Evolutionary conservation across 2,113 vertebrate species (phyloP).

Genomic region (Bambusicola thoracicus): DNA sequence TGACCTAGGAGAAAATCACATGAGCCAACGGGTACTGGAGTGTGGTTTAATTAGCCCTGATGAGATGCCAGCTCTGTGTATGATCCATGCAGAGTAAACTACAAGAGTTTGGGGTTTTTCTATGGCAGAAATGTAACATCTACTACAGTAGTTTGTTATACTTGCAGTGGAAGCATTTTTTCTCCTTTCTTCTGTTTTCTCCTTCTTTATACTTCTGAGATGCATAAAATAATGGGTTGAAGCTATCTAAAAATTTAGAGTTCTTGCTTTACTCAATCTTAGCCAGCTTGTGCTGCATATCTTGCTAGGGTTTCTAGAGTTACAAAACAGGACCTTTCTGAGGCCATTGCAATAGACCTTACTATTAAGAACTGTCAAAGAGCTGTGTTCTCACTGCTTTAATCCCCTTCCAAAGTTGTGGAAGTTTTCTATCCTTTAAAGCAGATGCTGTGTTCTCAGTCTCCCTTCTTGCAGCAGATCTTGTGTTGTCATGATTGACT

Average conservation of each 20-base stretch:
- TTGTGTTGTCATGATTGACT: neutral
- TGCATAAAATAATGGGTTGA: neutral
- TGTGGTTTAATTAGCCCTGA: neutral
- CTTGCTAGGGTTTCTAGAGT: neutral
- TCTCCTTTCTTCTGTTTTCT: neutral
- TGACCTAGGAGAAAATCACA: neutral
- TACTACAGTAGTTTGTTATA: no score
- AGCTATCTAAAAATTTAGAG: neutral
- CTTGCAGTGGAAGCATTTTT: neutral
- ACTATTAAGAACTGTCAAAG: neutral
- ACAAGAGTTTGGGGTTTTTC: neutral
- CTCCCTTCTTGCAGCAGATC: neutral
- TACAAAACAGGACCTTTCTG: neutral
- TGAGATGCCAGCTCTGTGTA: neutral
- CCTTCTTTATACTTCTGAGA: neutral
- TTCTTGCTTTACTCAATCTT: neutral
- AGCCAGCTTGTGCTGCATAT: neutral
- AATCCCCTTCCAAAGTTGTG: neutral
- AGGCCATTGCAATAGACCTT: neutral
- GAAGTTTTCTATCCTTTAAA: neutral
- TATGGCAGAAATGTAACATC: neutral
- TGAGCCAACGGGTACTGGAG: neutral
- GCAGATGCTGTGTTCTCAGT: neutral
- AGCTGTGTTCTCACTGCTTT: neutral
- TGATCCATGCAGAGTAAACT: rapidly evolving